Evolutionary conservation across 2,113 vertebrate species (phyloP), one percentile per base, ranked within the genome.

Genomic region (Lepisosteus osseus): DNA sequence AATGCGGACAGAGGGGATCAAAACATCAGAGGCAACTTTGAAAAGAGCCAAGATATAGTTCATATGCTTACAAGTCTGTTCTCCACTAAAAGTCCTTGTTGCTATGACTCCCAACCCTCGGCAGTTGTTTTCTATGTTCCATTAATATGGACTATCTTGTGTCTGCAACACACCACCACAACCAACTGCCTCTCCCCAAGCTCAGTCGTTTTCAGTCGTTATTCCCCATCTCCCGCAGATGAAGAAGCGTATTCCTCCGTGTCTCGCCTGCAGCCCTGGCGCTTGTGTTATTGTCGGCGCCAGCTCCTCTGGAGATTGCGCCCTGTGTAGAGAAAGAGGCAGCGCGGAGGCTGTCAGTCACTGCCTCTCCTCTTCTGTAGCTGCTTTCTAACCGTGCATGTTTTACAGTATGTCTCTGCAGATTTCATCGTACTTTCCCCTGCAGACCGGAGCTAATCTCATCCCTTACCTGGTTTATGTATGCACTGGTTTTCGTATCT

Each of bases 231-330:
- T 59, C 41, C 15, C 12, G 54, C 14, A 54, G 72, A 15, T 63
- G 7, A 67, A 68, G 70, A 72, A 76, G 77, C 51, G 56, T 77
- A 75, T 81, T 76, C 72, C 54, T 72, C 66, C 47, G 44, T 72
- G 76, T 61, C 70, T 61, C 14, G 64, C 74, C 57, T 56, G 0
- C 45, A 75, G 63, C 75, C 72, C 65, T 55, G 11, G 42, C 44
- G 74, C 12, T 40, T 77, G 67, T n/a, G 64, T 74, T 64, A 42
- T n/a, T 76, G 59, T 79, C 73, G 75, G 68, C 43, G 14, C 51
- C 12, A 8, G 61, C 61, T 7, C 61, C 11, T 8, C 41, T 45
- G 7, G 45, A 54, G 15, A 4, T 68, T 15, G 8, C 17, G 8
- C 47, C 45, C 66, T n/a, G 42, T 12, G 61, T 62, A 42, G n/a